Percentiles rank a stretch among this genome's conserved stretches.
phyloP scores from a whole-genome alignment of 2,888 invertebrate genomes.

The Busseola fusca region DNA sequence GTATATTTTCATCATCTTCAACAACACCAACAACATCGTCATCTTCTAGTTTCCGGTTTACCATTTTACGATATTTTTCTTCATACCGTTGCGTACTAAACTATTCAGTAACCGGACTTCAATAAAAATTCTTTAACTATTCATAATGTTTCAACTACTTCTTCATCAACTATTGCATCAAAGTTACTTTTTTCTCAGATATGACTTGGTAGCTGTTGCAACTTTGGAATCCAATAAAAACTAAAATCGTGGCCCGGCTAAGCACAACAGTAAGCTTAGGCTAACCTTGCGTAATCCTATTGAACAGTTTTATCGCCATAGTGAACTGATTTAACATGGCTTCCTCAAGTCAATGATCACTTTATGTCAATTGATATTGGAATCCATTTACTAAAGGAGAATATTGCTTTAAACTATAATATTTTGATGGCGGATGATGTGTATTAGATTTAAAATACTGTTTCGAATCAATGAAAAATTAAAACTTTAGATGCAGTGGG shows the following conservation, averaged over 20 bases:
- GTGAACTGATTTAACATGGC: conserved; percentile 61
- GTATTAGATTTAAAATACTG: conserved; percentile 2
- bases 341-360: conserved; percentile 60
- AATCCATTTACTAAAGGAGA: conserved; percentile 27
- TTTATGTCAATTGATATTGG: conserved; percentile 58
- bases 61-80: background rate
- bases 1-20: background rate
- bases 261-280: conserved; percentile 38
- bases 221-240: conserved; percentile 47
- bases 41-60: background rate
- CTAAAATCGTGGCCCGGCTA: conserved; percentile 46
- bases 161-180: too few relatives aligned
- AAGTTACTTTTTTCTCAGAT: background rate
- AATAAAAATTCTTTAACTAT: background rate
- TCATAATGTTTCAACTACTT: background rate
- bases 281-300: conserved; percentile 59
- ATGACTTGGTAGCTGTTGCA: conserved; percentile 41
- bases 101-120: too few relatives aligned
- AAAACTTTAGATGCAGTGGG: conserved; percentile 13
- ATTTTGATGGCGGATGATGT: conserved; percentile 18
- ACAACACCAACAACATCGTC: background rate
- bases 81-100: too few relatives aligned
- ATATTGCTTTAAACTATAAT: conserved; percentile 20
- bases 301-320: conserved; percentile 60
- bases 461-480: conserved; percentile 17